Conservation (phyloP, 2,113 vertebrate genomes). For the Dipodomys spectabilis region DNA sequence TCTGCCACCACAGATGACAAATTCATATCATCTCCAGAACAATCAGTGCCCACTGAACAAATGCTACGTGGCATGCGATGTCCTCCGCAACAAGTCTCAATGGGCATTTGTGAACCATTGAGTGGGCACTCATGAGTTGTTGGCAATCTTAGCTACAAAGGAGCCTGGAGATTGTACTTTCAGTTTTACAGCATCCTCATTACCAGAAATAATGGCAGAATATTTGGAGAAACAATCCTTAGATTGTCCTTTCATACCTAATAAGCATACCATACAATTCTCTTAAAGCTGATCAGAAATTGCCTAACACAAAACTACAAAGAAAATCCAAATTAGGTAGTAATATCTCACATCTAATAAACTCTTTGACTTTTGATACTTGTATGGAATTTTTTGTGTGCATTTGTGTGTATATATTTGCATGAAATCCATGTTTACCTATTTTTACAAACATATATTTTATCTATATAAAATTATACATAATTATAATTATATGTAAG, state of each 20-base stretch:
- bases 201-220: neutral
- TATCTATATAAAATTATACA: no score
- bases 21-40: neutral
- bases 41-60: rapidly evolving
- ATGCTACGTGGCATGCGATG: neutral
- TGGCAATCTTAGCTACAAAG: neutral
- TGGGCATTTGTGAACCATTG: neutral
- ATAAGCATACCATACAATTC: neutral
- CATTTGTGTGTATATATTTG: neutral
- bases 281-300: neutral
- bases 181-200: neutral
- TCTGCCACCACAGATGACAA: neutral
- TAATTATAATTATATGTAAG: no score
- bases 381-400: neutral
- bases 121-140: neutral
- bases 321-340: neutral
- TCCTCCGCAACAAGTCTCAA: neutral
- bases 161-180: neutral
- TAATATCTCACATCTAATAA: neutral
- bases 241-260: neutral
- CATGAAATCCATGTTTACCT: neutral
- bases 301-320: neutral
- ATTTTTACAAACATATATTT: neutral
- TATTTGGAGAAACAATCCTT: neutral
- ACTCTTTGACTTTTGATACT: neutral